Base-by-base conservation (phyloP, 2,797 vertebrate genomes). In the Sebastes itinus region DNA sequence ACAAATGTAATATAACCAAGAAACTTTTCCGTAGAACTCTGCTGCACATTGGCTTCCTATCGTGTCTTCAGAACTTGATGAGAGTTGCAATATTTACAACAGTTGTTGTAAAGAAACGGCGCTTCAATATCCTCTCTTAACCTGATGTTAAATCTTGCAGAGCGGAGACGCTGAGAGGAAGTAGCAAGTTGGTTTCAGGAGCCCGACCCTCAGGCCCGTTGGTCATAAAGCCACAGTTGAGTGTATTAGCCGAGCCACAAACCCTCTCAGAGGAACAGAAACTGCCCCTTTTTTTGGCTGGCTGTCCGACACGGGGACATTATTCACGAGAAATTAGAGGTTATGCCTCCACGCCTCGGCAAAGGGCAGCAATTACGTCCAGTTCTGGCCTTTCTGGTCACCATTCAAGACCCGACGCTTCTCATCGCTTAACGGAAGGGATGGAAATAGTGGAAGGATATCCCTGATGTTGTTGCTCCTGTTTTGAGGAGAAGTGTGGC, bases 291-390 rank as follows among this genome's bases (percentile, higher is more conserved):
- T 35, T 83, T 91, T 81, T 88, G 87, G 89, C 92, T 77, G 28
- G 59, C 79, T 33, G 56, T 92, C 85, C 79, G n/a, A 89, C 85
- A 78, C 83, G 23, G 84, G 88, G 82, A 94, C 92, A 95, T 95
- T 92, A 94, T 92, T 95, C 91, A 94, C 69, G 27, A 88, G 88
- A 93, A 95, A 95, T 94, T 89, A 95, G 82, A 92, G 94, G 94
- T 94, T 95, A 69, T 83, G 88, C 83, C 86, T 89, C 89, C 85
- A 86, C 68, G 90, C 89, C 89, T 92, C 82, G 6, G 83, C 80
- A 72, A 80, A 92, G 76, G 76, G 89, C 92, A 91, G 86, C 92
- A 94, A 94, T 94, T 95, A 94, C 30, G 81, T 92, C 91, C 83
- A 4, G 63, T 82, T 75, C 71, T 52, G 86, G 87, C 80, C 82